phyloP scores from a whole-genome alignment of 2,797 vertebrate genomes.

The Oophaga sylvatica region DNA sequence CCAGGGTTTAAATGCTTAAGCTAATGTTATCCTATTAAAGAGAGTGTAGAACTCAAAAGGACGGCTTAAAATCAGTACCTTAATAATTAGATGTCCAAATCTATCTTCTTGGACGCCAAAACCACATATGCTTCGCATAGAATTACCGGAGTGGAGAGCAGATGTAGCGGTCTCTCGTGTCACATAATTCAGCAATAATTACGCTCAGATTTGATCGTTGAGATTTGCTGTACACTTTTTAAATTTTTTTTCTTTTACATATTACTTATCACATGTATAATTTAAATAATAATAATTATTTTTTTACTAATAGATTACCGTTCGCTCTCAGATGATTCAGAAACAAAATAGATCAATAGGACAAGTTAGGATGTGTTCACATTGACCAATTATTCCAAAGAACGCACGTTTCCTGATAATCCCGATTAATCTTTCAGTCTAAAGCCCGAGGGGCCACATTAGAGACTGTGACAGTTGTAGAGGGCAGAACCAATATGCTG shows the following conservation, averaged over 20 bases:
- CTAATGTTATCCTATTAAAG: conserved; percentile 78
- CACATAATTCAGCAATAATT: conserved; percentile 66
- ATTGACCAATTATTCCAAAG: too few relatives aligned
- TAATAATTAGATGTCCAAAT: conserved; percentile 79
- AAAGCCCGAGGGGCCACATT: too few relatives aligned
- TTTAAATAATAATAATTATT: background rate
- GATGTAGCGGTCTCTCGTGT: conserved; percentile 73
- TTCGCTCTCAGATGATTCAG: background rate
- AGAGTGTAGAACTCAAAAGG: conserved; percentile 80
- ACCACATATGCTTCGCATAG: conserved; percentile 72
- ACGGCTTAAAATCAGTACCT: conserved; percentile 78
- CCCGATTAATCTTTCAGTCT: too few relatives aligned
- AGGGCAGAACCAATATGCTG: too few relatives aligned
- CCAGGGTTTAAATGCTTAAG: conserved; percentile 81
- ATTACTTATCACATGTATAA: background rate
- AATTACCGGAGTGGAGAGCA: conserved; percentile 6
- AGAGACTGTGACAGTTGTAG: too few relatives aligned
- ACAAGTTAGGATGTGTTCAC: too few relatives aligned
- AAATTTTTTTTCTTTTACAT: background rate
- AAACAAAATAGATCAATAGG: background rate
- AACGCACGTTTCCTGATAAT: too few relatives aligned
- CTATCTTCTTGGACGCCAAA: conserved; percentile 77
- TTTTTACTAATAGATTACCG: background rate
- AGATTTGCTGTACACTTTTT: background rate
- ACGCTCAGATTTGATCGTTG: conserved; percentile 6